These are phyloP conservation scores for Phthorimaea operculella DNA, from an alignment of 1,140 invertebrate species.

Conservation along the genomic window DNA sequence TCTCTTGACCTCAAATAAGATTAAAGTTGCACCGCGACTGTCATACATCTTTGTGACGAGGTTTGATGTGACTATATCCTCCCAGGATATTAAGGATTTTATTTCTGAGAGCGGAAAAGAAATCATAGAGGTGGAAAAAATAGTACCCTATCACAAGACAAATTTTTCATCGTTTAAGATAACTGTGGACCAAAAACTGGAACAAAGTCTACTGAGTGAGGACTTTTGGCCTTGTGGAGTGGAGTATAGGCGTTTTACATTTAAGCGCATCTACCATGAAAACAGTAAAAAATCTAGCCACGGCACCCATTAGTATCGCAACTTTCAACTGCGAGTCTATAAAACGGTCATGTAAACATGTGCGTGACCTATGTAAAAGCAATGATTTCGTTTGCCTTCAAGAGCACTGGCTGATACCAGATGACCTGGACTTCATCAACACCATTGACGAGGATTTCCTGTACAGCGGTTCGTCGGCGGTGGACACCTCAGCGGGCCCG, in stretches of 20 bases:
- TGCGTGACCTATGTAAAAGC: background rate
- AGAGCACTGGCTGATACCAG: background rate
- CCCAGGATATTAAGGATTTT: background rate
- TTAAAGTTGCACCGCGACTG: conserved; percentile 1
- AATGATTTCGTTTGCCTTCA: background rate
- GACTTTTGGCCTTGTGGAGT: conserved; percentile 3
- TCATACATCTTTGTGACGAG: background rate
- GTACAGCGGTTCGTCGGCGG: background rate
- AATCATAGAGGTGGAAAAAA: background rate
- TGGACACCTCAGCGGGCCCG: background rate
- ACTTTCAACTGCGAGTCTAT: background rate
- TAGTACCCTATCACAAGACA: background rate
- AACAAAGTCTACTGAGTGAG: background rate
- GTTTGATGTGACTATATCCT: background rate
- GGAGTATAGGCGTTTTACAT: background rate
- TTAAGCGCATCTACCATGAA: background rate
- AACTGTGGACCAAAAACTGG: background rate
- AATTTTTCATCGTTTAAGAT: conserved; percentile 5
- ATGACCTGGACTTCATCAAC: background rate
- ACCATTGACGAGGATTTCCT: background rate
- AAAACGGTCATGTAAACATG: background rate
- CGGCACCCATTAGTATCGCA: background rate
- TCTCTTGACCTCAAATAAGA: background rate
- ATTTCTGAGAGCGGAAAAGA: background rate
- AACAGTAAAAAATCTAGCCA: background rate